Conservation (phyloP, 2,113 vertebrate species). For the Parus major region DNA sequence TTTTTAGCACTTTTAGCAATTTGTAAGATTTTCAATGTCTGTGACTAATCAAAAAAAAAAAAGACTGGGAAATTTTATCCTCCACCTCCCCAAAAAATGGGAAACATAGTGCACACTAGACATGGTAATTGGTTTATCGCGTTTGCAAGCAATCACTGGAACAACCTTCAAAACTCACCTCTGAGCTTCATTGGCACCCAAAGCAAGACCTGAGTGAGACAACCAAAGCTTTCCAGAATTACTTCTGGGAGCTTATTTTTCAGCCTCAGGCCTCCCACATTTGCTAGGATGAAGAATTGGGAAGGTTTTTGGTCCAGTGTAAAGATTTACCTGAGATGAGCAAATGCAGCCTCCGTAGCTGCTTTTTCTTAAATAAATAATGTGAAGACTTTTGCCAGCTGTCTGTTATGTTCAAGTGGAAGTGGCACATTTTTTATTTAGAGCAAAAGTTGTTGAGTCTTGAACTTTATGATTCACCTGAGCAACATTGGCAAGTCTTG, state of each 20-base stretch:
- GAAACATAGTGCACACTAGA: background rate
- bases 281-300: background rate
- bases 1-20: background rate
- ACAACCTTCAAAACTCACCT: slow-evolving; percentile 8
- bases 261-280: background rate
- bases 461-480: background rate
- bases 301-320: background rate
- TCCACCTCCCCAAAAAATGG: accelerated
- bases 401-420: background rate
- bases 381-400: background rate
- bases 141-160: background rate
- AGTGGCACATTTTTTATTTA: background rate
- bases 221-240: background rate
- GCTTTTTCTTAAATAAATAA: slow-evolving; percentile 26
- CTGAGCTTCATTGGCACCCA: background rate
- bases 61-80: background rate
- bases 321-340: background rate
- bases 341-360: background rate
- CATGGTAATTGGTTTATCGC: background rate
- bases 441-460: background rate
- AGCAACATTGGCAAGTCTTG: background rate
- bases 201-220: background rate
- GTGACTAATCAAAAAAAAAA: background rate
- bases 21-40: background rate
- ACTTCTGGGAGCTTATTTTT: background rate